Evolutionary conservation across 2,113 vertebrate genomes (phyloP).

Genomic region (Deroptyus accipitrinus): DNA sequence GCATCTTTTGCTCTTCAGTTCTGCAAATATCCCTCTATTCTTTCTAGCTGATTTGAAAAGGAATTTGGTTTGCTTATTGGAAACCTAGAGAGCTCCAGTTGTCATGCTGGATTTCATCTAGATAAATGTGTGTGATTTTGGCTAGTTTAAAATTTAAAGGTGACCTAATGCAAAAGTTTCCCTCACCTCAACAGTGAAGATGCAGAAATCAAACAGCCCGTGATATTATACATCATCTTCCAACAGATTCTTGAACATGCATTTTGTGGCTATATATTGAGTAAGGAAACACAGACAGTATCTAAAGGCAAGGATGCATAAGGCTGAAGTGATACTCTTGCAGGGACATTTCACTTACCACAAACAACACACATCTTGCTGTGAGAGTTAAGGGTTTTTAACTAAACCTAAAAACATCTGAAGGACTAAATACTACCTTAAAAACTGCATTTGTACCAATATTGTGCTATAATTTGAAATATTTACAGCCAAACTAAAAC

Average conservation of each 20-base stretch:
- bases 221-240: not conserved
- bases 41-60: not conserved
- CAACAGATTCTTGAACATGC: not conserved
- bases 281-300: not conserved
- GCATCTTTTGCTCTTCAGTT: not conserved
- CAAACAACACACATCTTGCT: not conserved
- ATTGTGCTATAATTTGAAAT: not conserved
- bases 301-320: not conserved
- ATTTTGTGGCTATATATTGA: not conserved
- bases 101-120: not conserved
- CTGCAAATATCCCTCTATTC: not conserved
- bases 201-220: not conserved
- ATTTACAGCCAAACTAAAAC: not conserved
- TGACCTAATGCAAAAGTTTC: not conserved
- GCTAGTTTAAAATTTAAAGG: not conserved
- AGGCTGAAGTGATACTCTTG: not conserved
- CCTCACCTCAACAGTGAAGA: not conserved
- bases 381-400: not conserved
- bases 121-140: not conserved
- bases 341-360: not conserved
- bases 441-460: not conserved
- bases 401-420: not conserved
- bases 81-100: not conserved
- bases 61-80: not conserved
- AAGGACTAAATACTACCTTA: not conserved